A percentile compares a stretch with the other conserved stretches of the same genome.
Evolutionary conservation across 1,140 invertebrate species (phyloP).

Genomic region (Xylocopa sonorina): DNA sequence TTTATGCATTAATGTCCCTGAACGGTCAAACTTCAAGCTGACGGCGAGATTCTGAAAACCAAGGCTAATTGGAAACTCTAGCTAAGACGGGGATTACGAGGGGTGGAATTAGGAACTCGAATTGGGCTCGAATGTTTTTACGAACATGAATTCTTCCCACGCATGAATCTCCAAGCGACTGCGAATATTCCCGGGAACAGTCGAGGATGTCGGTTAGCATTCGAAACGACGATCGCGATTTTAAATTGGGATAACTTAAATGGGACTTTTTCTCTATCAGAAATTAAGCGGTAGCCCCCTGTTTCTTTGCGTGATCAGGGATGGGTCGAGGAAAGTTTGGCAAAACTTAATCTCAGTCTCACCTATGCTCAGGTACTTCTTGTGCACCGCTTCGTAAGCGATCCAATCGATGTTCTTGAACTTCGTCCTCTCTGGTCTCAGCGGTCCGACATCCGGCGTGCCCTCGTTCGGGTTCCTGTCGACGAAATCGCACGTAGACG

Average conservation of each 20-base stretch:
- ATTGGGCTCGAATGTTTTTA: constrained; percentile 13
- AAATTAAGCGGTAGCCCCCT: not conserved
- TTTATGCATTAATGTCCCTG: not conserved
- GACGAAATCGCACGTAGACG: too few relatives aligned
- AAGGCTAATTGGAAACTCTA: constrained; percentile 14
- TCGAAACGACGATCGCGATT: too few relatives aligned
- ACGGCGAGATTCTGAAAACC: constrained; percentile 4
- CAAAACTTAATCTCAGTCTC: constrained; percentile 66
- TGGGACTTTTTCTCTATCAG: not conserved
- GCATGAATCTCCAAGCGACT: too few relatives aligned
- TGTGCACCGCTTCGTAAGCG: constrained; percentile 94
- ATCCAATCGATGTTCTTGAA: constrained; percentile 95
- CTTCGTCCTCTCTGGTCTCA: constrained; percentile 88
- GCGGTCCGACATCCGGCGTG: constrained; percentile 85
- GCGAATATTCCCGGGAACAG: too few relatives aligned
- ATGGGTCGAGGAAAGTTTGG: not conserved
- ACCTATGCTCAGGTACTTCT: constrained; percentile 96
- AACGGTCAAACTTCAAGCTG: not conserved
- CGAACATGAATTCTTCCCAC: too few relatives aligned
- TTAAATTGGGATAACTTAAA: not conserved
- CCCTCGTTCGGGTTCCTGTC: constrained; percentile 93
- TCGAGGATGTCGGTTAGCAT: too few relatives aligned
- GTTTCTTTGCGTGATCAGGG: not conserved
- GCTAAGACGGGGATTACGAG: not conserved
- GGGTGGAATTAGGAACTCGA: constrained; percentile 10